Evolutionary conservation across 1,140 invertebrate genomes (phyloP), one percentile per base, ranked within the genome.

Genomic region (Tribolium castaneum): DNA sequence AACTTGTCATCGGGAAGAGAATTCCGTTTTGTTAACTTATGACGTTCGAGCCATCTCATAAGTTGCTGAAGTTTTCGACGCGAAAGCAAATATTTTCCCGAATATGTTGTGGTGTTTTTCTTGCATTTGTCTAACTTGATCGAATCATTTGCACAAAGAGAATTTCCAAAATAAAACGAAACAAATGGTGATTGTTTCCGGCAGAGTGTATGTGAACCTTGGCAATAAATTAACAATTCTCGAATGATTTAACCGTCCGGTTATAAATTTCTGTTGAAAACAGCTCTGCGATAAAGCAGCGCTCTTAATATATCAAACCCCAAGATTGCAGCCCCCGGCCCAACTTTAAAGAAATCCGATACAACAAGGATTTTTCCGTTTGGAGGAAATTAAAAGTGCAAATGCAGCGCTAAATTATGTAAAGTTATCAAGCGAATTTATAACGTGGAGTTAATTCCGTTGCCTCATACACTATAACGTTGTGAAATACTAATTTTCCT

Each of bases 271-370:
- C 25, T 35, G 54, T 66, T 66, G 59, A 66, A 35, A 66, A 66
- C 59, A 66, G 59, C 34, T 66, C 34, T n/a, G 25, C 59, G 59
- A 66, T 66, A 66, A 66, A 25, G 12, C 59, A 35, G 14, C 2
- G 59, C 59, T 66, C 59, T 66, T 66, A 66, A 66, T 66, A 66
- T 66, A 66, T 66, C 59, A 66, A 66, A 66, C 59, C 59, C 59
- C 30, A 66, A 66, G 59, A 66, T 66, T 66, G 34, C 59, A 35
- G 4, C 54, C 10, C 19, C 54, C 54, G 9, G 14, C n/a, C 56
- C 56, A 19, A 9, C 9, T 62, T 30, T 13, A 22, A 9, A 45
- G 39, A 45, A 45, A 45, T 45, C 39, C 39, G 25, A 30, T 30
- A 30, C 25, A 30, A 30, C 25, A 6, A 30, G 25, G 16, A 19